Percentiles rank a stretch among this genome's conserved stretches.
phyloP scores from a whole-genome alignment of 1,140 invertebrate genomes.

The Camponotus vicinus region DNA sequence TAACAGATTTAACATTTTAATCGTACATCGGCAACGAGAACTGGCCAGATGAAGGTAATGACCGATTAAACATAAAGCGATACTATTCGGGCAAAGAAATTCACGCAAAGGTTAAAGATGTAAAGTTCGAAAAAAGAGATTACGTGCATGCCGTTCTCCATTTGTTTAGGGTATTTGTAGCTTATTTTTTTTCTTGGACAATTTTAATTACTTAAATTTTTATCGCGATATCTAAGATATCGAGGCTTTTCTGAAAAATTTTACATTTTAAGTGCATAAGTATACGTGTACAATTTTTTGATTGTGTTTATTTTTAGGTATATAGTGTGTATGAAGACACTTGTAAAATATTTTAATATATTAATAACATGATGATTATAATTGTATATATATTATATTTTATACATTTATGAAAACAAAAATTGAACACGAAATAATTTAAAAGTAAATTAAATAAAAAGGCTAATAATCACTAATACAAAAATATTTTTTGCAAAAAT shows the following conservation, averaged over 20 bases:
- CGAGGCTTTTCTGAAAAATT: not conserved
- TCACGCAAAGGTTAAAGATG: constrained; percentile 16
- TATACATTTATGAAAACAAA: not conserved
- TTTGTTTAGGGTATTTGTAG: constrained; percentile 1
- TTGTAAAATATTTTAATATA: constrained; percentile 23
- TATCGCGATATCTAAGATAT: not conserved
- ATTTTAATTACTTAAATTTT: not conserved
- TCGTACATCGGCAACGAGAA: constrained; percentile 62
- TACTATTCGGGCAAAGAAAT: not conserved
- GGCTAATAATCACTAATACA: too few relatives aligned
- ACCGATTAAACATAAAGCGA: not conserved
- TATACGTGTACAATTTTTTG: not conserved
- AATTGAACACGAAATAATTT: not conserved
- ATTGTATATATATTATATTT: not conserved
- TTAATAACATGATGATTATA: not conserved
- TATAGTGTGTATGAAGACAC: not conserved
- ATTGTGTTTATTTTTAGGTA: not conserved
- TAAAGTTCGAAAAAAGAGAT: constrained; percentile 10
- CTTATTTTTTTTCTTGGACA: not conserved
- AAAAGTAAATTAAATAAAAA: too few relatives aligned
- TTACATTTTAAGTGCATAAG: not conserved
- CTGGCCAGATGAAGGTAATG: constrained; percentile 76
- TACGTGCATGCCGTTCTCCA: constrained; percentile 48
- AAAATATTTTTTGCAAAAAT: too few relatives aligned
- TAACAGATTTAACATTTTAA: constrained; percentile 30